Percentiles rank a stretch among this genome's conserved stretches.
Conservation (phyloP, 2,888 invertebrate genomes). For the Chesias legatella region DNA sequence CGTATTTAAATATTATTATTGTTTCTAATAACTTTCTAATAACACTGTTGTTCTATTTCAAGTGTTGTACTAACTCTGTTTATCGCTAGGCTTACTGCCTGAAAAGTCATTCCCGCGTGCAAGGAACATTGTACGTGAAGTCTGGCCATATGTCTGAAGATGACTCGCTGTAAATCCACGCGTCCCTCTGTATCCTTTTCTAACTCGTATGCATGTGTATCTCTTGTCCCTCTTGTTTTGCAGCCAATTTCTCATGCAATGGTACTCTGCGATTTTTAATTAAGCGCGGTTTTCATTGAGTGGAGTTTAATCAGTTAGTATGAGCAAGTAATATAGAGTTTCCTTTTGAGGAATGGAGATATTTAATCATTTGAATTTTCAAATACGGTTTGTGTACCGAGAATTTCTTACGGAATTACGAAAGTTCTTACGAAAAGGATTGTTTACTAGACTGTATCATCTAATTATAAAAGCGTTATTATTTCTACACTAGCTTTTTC, state of each 20-base stretch:
- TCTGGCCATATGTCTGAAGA: no score
- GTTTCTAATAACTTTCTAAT: no score
- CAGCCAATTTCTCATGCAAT: conserved; percentile 1
- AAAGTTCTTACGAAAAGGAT: no score
- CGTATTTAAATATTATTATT: no score
- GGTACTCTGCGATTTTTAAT: conserved; percentile 11
- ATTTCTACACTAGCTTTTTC: no score
- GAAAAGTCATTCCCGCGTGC: neutral
- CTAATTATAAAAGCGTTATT: no score
- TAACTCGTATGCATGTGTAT: conserved; percentile 4
- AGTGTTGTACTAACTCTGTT: neutral
- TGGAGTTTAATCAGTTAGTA: conserved; percentile 6
- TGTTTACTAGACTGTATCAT: no score
- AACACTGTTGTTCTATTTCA: neutral
- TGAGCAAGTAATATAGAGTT: no score
- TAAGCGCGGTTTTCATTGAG: conserved; percentile 8
- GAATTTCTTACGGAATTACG: no score
- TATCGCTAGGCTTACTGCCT: conserved; percentile 1
- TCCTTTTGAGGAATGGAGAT: no score
- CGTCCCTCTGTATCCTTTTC: conserved; percentile 9
- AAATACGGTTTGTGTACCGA: no score
- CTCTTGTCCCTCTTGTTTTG: conserved; percentile 12
- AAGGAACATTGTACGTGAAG: conserved; percentile 17
- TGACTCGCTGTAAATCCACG: conserved; percentile 18
- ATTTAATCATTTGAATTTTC: no score